phyloP scores from a whole-genome alignment of 1,140 invertebrate genomes.

The Condylostylus longicornis region DNA sequence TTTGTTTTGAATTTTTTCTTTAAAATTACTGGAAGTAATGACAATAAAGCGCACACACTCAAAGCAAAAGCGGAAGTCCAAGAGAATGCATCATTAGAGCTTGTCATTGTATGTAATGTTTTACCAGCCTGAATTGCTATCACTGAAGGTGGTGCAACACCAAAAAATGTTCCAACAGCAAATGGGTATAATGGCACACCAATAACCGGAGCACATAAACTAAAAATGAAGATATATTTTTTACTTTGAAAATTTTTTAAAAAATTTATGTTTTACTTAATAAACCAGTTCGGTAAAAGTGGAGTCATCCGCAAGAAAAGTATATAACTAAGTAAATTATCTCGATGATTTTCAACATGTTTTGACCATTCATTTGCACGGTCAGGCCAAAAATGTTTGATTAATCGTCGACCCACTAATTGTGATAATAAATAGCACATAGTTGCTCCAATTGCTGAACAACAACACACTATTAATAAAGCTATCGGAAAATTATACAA shows the following conservation, averaged over 20 bases:
- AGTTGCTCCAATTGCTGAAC: constrained; percentile 89
- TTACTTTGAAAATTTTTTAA: no score
- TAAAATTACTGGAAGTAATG: constrained; percentile 81
- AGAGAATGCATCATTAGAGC: constrained; percentile 77
- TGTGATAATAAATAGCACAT: constrained; percentile 90
- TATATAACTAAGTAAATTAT: constrained; percentile 90
- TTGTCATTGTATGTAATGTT: constrained; percentile 83
- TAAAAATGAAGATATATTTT: no score
- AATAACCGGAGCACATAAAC: constrained; percentile 87
- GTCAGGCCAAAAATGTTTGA: constrained; percentile 80
- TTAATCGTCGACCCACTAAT: constrained; percentile 67
- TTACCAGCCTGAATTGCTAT: constrained; percentile 95
- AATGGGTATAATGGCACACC: constrained; percentile 88
- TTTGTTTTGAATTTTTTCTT: constrained; percentile 69
- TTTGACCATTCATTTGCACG: constrained; percentile 71
- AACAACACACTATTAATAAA: constrained; percentile 80
- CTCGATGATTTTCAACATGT: constrained; percentile 69
- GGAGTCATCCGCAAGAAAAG: constrained; percentile 95
- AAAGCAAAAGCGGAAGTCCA: constrained; percentile 72
- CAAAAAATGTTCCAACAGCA: constrained; percentile 82
- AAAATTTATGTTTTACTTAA: no score
- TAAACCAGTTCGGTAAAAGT: constrained; percentile 99
- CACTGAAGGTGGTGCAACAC: constrained; percentile 95
- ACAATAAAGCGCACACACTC: constrained; percentile 60
- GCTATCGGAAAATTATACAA: constrained; percentile 88